Evolutionary conservation across 2,113 vertebrate genomes (phyloP), one percentile per base, ranked within the genome.

Genomic region (Rhadina sibilatrix): DNA sequence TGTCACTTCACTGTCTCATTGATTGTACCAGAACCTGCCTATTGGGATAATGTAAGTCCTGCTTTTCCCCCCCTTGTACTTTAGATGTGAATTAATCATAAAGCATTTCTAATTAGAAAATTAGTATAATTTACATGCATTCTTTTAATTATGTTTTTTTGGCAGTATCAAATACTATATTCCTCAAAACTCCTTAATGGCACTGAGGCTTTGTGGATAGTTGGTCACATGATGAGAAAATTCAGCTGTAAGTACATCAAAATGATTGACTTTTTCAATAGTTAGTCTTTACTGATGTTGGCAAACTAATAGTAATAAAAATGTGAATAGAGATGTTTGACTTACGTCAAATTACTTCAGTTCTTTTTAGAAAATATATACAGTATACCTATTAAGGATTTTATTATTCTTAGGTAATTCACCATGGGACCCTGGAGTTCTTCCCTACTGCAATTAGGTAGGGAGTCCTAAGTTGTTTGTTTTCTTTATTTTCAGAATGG

Each of bases 131-230:
- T 96, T 89, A 96, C 93, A 89, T 96, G 52, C 65, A 42, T 95
- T 96, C 88, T 96, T 96, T 94, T 93, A 94, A 97, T 96, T 96
- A 93, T 96, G 82, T 96, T 97, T 96, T 97, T 85, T 94, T 97
- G 94, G 95, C 96, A 97, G 94, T 96, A 93, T 79, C 94, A 97
- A 94, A 96, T 95, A 93, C 89, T 97, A 83, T 96, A 93, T 95
- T 95, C 94, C 92, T 95, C 96, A 96, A 93, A 95, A 92, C 92
- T 93, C 86, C 94, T 94, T 95, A 96, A 95, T 94, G 93, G 92
- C 93, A 81, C 93, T 92, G 92, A 96, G 92, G 49, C 93, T 93
- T 95, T 97, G 88, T 96, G 93, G 94, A 96, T 97, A 96, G 86
- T 96, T 93, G 93, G 72, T 97, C 94, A 96, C 90, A 95, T 96